A percentile compares a stretch with the other conserved stretches of the same genome.
These are phyloP conservation scores for Zoanthus gigantus DNA, from an alignment of 92 coral and sea anemone species.

Conservation along the genomic window DNA sequence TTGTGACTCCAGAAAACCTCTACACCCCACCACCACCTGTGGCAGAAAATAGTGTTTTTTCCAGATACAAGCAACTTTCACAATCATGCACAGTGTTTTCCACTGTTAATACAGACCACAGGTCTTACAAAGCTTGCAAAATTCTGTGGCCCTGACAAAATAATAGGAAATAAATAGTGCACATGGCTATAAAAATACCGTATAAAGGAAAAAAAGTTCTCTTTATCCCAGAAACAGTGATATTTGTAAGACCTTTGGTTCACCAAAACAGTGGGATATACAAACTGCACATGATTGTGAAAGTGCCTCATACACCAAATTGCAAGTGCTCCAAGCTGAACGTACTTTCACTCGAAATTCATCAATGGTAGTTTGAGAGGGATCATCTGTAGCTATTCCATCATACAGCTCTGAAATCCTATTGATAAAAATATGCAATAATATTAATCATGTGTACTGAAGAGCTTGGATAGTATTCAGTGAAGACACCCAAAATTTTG, in stretches of 20 bases:
- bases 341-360: neutral
- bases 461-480: neutral
- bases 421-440: neutral
- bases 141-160: too few species aligned
- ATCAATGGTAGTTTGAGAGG: neutral
- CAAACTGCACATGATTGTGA: too few species aligned
- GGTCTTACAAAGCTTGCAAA: too few species aligned
- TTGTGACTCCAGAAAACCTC: neutral
- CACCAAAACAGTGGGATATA: too few species aligned
- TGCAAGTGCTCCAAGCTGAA: neutral
- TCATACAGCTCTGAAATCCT: neutral
- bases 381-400: neutral
- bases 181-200: too few species aligned
- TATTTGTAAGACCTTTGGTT: too few species aligned
- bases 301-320: neutral
- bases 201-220: too few species aligned
- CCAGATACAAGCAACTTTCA: neutral
- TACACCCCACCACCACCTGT: neutral
- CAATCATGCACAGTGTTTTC: too few species aligned
- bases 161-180: too few species aligned
- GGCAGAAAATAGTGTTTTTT: neutral
- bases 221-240: too few species aligned
- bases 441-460: neutral
- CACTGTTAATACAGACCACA: too few species aligned
- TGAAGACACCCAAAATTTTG: neutral